Evolutionary conservation across 2,888 invertebrate species (phyloP).

Genomic region (Hedya salicella): DNA sequence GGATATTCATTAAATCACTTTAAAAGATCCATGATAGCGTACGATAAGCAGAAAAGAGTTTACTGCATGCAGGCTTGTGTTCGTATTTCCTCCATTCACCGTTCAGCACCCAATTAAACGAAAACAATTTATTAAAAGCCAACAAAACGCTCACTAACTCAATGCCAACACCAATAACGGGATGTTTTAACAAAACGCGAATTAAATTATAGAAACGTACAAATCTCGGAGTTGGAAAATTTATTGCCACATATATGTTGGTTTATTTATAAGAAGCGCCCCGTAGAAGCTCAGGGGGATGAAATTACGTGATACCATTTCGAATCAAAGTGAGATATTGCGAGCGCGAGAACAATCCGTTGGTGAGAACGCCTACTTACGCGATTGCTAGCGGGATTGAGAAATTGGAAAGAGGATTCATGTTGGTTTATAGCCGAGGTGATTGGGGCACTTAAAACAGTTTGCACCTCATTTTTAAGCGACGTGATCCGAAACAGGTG

Average conservation of each 20-base stretch:
- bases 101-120: slow-evolving; percentile 17
- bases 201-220: slow-evolving; percentile 80
- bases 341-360: slow-evolving; percentile 52
- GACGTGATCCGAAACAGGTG: too few relatives aligned
- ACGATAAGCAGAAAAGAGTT: neutral
- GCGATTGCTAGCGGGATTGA: slow-evolving; percentile 31
- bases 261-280: slow-evolving; percentile 84
- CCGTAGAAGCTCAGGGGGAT: slow-evolving; percentile 74
- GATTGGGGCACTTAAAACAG: neutral
- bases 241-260: slow-evolving; percentile 82
- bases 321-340: slow-evolving; percentile 81
- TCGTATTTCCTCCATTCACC: neutral
- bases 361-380: slow-evolving; percentile 24
- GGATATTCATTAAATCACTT: too few relatives aligned
- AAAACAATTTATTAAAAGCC: slow-evolving; percentile 19
- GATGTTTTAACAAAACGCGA: slow-evolving; percentile 74
- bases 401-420: slow-evolving; percentile 36
- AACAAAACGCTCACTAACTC: slow-evolving; percentile 57
- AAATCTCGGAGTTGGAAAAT: slow-evolving; percentile 76
- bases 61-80: neutral
- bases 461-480: neutral
- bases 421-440: slow-evolving; percentile 21
- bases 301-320: slow-evolving; percentile 85
- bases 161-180: slow-evolving; percentile 64
- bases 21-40: too few relatives aligned